Percentiles rank a stretch among this genome's conserved stretches.
phyloP scores from a whole-genome alignment of 2,888 invertebrate genomes.

The Euproctis similis region DNA sequence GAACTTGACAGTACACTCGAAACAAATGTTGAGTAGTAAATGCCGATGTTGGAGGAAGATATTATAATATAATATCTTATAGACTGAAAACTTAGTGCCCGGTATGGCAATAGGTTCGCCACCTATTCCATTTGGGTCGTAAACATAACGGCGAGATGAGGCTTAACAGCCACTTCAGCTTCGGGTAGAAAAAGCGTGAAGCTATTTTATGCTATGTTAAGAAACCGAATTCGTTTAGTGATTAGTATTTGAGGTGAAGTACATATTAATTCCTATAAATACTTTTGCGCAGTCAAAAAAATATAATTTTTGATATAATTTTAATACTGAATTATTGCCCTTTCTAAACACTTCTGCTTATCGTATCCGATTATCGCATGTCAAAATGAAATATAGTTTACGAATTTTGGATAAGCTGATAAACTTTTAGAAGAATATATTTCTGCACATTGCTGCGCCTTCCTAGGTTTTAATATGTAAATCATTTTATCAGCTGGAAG shows the following conservation, averaged over 20 bases:
- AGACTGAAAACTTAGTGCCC: slow-evolving; percentile 6
- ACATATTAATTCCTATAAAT: slow-evolving; percentile 8
- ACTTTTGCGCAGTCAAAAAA: slow-evolving; percentile 10
- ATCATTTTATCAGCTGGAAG: slow-evolving; percentile 8
- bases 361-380: too few species aligned
- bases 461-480: slow-evolving; percentile 9
- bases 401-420: slow-evolving; percentile 9
- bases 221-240: slow-evolving; percentile 7
- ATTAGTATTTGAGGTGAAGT: slow-evolving; percentile 7
- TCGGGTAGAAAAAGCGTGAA: too few species aligned
- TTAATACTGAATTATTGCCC: slow-evolving; percentile 7
- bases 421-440: slow-evolving; percentile 13
- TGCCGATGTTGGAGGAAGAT: slow-evolving; percentile 2
- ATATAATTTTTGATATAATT: slow-evolving; percentile 8
- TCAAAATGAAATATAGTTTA: slow-evolving; percentile 8
- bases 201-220: slow-evolving; percentile 9
- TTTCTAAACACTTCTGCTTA: slow-evolving; percentile 7
- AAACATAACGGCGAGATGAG: too few species aligned
- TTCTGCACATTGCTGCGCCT: slow-evolving; percentile 5
- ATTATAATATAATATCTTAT: slow-evolving; percentile 5
- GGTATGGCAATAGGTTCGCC: too few species aligned
- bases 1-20: slow-evolving; percentile 13
- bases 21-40: too few species aligned
- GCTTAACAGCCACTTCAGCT: too few species aligned
- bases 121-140: too few species aligned